Conservation (phyloP, 2,797 vertebrate genomes). For the Borostomias antarcticus region DNA sequence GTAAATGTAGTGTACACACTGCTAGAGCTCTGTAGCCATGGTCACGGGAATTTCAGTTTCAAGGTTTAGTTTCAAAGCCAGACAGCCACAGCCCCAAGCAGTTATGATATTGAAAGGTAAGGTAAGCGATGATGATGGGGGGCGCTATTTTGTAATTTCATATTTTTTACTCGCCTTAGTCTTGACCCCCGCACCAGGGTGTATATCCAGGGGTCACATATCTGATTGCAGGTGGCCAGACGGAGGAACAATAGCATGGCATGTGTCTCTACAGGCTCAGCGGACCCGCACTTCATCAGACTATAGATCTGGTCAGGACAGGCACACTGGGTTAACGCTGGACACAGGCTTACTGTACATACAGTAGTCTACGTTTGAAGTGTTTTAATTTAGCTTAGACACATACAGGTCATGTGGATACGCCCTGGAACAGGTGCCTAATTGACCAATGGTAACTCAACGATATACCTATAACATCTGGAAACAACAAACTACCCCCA, state of each 20-base stretch:
- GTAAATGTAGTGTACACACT: no score
- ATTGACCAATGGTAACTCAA: no score
- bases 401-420: no score
- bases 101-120: constrained; percentile 3
- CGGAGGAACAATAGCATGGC: constrained; percentile 83
- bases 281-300: constrained; percentile 52
- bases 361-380: no score
- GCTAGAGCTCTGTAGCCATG: no score
- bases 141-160: constrained; percentile 12
- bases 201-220: constrained; percentile 95
- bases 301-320: constrained; percentile 69
- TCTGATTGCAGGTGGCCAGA: constrained; percentile 92
- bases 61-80: not conserved
- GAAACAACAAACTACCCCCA: no score
- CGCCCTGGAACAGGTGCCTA: no score
- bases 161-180: constrained; percentile 73
- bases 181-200: constrained; percentile 77
- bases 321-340: constrained; percentile 35
- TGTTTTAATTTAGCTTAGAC: no score
- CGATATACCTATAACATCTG: no score
- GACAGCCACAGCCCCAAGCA: constrained; percentile 18
- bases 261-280: constrained; percentile 12
- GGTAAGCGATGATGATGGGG: constrained; percentile 14
- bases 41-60: no score
- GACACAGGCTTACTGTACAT: not conserved